Evolutionary conservation across 2,888 invertebrate genomes (phyloP), one percentile per base, ranked within the genome.

Genomic region (Ophioninae sp.): DNA sequence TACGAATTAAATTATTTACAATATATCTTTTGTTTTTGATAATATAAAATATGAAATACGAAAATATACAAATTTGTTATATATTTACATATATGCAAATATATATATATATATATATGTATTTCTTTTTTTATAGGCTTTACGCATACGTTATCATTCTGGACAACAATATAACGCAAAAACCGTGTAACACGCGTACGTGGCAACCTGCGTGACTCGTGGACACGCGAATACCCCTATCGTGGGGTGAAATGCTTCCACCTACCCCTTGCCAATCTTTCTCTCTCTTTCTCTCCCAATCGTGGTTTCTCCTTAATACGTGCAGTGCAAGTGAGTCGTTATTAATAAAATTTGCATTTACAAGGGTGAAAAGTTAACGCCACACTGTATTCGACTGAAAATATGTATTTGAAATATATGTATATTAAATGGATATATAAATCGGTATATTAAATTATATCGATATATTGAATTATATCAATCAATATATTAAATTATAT

Each of bases 261-360:
- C 17, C 51, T 51, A 17, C 51, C 13, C 51, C 51, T 10, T 79
- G 51, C 75, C 71, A 8, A 2, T 64, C 44, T 74, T 75, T 74
- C 63, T 51, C 61, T 64, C 22, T 56, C 56, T 56, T 22, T 17
- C 41, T 71, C 69, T 67, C 59, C 67, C 65, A 39, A 10, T 8
- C 44, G 37, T 72, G n/a, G 44, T 64, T 44, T 64, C 41, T 64
- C 65, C 87, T 87, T 88, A 89, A 88, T 88, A 89, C 89, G 87
- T 89, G 88, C 90, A 88, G 90, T 87, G 89, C 74, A 73, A 88
- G 88, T 88, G 83, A 87, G 87, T 88, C 88, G 90, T 91, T 90
- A 90, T 91, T 91, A 91, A 90, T 90, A 88, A 90, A 91, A 91
- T 91, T 90, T 90, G 88, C 91, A 91, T 91, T 90, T 89, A 91